Evolutionary conservation across 2,113 vertebrate genomes (phyloP), one percentile per base, ranked within the genome.

Genomic region (Capreolus pygargus): DNA sequence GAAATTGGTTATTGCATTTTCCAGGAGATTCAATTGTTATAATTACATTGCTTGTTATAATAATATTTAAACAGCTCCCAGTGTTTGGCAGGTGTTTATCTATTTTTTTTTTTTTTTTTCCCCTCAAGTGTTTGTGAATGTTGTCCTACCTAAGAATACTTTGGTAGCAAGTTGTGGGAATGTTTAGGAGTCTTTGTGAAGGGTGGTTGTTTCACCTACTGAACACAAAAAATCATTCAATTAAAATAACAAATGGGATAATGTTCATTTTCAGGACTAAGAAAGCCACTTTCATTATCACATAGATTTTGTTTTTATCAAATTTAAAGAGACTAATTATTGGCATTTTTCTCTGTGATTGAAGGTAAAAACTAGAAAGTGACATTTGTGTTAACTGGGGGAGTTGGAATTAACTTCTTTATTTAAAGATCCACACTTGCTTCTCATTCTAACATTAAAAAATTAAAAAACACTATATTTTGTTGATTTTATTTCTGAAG

Each of bases 31-130:
- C 60, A 95, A 91, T 91, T 92, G 55, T 94, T 85, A 43, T 94
- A 95, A 96, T 97, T 93, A 45, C 28, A 67, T 87, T 91, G 57
- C 16, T 23, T 67, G 27, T 67, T 83, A 86, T 91, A 95, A 83
- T 90, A 97, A 91, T 96, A 93, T 91, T 93, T 70, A 96, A 97
- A 86, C 86, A 82, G 64, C 7, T 96, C 21, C n/a, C 17, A 64
- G 25, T 78, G 36, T 94, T 93, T 89, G 82, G 33, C 55, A 36
- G 33, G 27, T 50, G 87, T 82, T 89, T 93, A 64, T 88, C 39
- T 94, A 4, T 52, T 91, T 64, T 84, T 81, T 58, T 92, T 23
- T 61, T 93, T 81, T 54, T 47, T 47, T 47, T n/a, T n/a, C 58
- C 58, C 61, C 50, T 84, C 55, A 93, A 91, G 30, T 47, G 16